Percentiles rank a stretch among this genome's conserved stretches.
phyloP scores from a whole-genome alignment of 2,113 vertebrate genomes.

The Psittacula cyanocephala region DNA sequence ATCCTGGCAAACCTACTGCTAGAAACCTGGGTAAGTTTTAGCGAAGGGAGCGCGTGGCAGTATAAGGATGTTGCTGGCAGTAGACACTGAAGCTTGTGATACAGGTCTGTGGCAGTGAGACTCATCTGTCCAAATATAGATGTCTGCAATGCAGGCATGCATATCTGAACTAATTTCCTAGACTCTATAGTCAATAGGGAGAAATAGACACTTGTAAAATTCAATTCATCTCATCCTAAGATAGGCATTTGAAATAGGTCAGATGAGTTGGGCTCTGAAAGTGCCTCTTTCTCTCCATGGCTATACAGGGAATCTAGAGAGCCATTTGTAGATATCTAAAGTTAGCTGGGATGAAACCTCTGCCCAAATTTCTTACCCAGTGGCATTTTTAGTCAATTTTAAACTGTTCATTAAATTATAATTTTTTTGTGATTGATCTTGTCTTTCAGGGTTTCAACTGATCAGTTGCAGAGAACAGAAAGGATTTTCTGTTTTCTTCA shows the following conservation, averaged over 20 bases:
- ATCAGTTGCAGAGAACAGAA: neutral
- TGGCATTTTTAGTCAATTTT: neutral
- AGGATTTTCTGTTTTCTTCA: neutral
- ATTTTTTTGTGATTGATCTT: neutral
- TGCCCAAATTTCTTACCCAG: neutral
- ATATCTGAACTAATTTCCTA: constrained; percentile 30
- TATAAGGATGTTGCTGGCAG: constrained; percentile 4
- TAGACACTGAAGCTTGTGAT: neutral
- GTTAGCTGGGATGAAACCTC: neutral
- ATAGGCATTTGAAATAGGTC: neutral
- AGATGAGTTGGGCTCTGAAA: neutral
- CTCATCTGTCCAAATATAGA: constrained; percentile 64
- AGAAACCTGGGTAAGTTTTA: neutral
- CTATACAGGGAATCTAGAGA: neutral
- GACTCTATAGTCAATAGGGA: constrained; percentile 5
- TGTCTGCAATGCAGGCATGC: constrained; percentile 59
- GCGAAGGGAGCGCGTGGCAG: neutral
- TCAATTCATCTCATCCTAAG: neutral
- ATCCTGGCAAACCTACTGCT: neutral
- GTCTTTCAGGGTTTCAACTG: neutral
- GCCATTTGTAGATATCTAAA: neutral
- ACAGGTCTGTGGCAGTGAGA: constrained; percentile 20
- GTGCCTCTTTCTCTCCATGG: neutral
- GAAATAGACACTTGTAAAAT: constrained; percentile 5
- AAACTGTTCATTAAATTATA: neutral